These are phyloP conservation scores for Siniperca chuatsi DNA, from an alignment of 2,113 vertebrate species.

Conservation along the genomic window DNA sequence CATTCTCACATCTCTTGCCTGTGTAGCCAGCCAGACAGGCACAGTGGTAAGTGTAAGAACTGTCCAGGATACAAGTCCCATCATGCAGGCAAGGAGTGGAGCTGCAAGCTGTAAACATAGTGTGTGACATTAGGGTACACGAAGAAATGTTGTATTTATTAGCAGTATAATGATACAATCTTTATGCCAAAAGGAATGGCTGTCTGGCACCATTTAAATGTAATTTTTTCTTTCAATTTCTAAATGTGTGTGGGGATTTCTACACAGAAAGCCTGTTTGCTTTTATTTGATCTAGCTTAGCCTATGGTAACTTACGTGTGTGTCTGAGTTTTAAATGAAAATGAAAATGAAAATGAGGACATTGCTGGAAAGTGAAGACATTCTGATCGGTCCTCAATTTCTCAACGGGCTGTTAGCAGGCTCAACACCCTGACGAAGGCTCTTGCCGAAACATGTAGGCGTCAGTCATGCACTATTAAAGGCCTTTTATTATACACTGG, in stretches of 20 bases:
- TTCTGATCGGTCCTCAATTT: slow-evolving; percentile 7
- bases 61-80: slow-evolving; percentile 91
- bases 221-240: slow-evolving; percentile 34
- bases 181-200: neutral
- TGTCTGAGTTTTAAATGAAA: slow-evolving; percentile 3
- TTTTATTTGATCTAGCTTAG: slow-evolving; percentile 56
- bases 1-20: slow-evolving; percentile 92
- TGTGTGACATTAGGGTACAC: neutral
- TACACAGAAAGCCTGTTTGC: slow-evolving; percentile 50
- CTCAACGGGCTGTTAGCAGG: slow-evolving; percentile 2
- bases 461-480: slow-evolving; percentile 27
- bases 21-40: slow-evolving; percentile 96
- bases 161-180: neutral
- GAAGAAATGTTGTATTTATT: slow-evolving; percentile 5
- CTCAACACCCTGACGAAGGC: neutral
- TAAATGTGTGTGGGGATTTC: slow-evolving; percentile 14
- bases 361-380: slow-evolving; percentile 44
- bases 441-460: slow-evolving; percentile 14
- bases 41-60: slow-evolving; percentile 88
- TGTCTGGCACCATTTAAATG: slow-evolving; percentile 29
- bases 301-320: neutral
- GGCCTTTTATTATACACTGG: slow-evolving; percentile 33
- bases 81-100: slow-evolving; percentile 96
- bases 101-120: slow-evolving; percentile 88
- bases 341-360: slow-evolving; percentile 26